Evolutionary conservation across 2,797 vertebrate species (phyloP), one percentile per base, ranked within the genome.

Genomic region (Sebastes trivittatus): DNA sequence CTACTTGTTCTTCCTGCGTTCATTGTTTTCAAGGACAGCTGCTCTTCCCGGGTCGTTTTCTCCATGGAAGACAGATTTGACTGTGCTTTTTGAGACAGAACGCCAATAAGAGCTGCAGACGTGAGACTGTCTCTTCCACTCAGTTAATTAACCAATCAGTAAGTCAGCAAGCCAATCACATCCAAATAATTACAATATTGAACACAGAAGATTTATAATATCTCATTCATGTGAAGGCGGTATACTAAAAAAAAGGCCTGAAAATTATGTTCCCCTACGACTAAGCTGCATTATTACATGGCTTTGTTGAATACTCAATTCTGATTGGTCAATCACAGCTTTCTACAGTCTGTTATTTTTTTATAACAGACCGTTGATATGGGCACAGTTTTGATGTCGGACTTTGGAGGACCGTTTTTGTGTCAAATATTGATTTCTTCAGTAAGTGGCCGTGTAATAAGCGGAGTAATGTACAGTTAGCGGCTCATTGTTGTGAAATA

Each of bases 1-100:
- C 62, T 18, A 72, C 60, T 85, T 61, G 9, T 30, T 70, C 65
- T 63, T 70, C 59, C 18, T 36, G 62, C 29, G 38, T 67, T 75
- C 0, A 61, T 66, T 75, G 85, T 49, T 73, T 80, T 36, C 74
- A n/a, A 20, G 60, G 56, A 55, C 62, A 77, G 70, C 70, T 67
- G 72, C 62, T 83, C 34, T 10, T 52, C 29, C 5, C 2, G 25
- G 59, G 42, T 69, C 25, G 3, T 1, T 74, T 64, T 46, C 10
- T 61, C 49, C 18, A 3, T 18, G 6, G 7, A 30, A 14, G 32
- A 10, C 42, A 65, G 34, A 16, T 25, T 3, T 22, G 25, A 55
- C 30, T 8, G 9, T 4, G 52, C 18, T 76, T 16, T 36, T 4
- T 2, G 67, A 78, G 32, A 38, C 68, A 29, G 30, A 23, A 74